These are phyloP conservation scores for Paralichthys olivaceus DNA, from an alignment of 2,113 vertebrate species.

Conservation along the genomic window DNA sequence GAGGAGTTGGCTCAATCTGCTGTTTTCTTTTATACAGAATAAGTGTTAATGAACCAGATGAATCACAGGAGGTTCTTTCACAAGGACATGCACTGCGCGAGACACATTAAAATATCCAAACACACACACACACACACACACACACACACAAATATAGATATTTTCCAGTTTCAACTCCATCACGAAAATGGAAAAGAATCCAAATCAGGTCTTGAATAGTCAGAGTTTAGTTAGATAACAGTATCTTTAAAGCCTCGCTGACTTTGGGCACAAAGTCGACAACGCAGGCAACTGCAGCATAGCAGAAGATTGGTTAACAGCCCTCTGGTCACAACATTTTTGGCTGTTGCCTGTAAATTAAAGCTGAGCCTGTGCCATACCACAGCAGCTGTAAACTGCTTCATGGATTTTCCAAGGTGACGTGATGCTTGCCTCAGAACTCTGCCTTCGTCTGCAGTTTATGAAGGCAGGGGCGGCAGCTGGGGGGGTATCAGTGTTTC, in stretches of 20 bases:
- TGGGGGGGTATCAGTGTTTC: neutral
- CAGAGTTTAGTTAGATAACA: neutral
- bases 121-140: too few relatives aligned
- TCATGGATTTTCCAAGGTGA: constrained; percentile 54
- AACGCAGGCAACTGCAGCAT: constrained; percentile 1
- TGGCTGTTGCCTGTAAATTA: constrained; percentile 20
- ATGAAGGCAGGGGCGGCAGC: constrained; percentile 7
- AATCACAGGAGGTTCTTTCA: too few relatives aligned
- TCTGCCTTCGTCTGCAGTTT: constrained; percentile 29
- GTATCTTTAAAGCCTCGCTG: constrained; percentile 8
- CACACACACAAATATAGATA: too few relatives aligned
- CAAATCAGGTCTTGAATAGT: neutral
- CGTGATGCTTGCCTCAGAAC: constrained; percentile 21
- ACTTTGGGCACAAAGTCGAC: neutral
- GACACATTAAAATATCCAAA: neutral
- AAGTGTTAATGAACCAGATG: neutral
- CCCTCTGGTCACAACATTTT: constrained; percentile 15
- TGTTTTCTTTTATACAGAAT: neutral
- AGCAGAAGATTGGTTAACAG: constrained; percentile 32
- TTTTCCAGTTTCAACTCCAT: too few relatives aligned
- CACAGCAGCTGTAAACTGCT: constrained; percentile 38
- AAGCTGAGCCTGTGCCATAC: constrained; percentile 39
- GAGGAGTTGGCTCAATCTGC: neutral
- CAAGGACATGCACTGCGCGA: neutral
- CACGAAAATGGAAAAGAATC: too few relatives aligned